Evolutionary conservation across 2,888 invertebrate species (phyloP), one percentile per base, ranked within the genome.

Genomic region (Eudemis profundana): DNA sequence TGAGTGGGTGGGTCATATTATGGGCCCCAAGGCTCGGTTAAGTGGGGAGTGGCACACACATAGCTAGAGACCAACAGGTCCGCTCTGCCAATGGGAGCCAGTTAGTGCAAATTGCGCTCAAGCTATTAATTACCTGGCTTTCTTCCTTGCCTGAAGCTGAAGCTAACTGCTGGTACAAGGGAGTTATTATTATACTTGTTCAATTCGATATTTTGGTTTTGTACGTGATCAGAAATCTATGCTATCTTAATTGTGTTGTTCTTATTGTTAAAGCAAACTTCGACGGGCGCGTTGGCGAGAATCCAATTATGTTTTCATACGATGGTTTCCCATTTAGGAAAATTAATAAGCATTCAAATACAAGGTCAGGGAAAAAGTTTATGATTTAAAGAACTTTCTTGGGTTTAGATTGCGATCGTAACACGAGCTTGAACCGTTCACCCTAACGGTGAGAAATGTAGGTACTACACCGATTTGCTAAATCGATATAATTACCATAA

Each of bases 41-140:
- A 33, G 50, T 17, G 14, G 49, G 38, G n/a, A 29, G 40, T 49
- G 21, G 17, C 23, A 36, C 23, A 46, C 23, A 15, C 10, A 15
- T 40, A 63, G 33, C 17, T 46, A 60, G 61, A 68, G 66, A 63
- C 71, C 79, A 82, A 84, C 80, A 82, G 78, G 81, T 83, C 72
- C 66, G 63, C 61, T 64, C 67, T 51, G 71, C 79, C 57, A 60
- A 23, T n/a, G 44, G 42, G 49, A 65, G 51, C 15, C 38, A 51
- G 50, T 47, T 29, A 49, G 46, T 57, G 61, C 63, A 40, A 82
- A 82, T 79, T 79, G 76, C 70, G 70, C 67, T 72, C 70, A 69
- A 71, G 70, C 76, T 75, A 79, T 78, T 78, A 82, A 78, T 81
- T 76, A 78, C 74, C 72, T 72, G 72, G 77, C 72, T 78, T 71